These are phyloP conservation scores for Marmota flaviventris DNA, from an alignment of 2,113 vertebrate species.

Conservation along the genomic window DNA sequence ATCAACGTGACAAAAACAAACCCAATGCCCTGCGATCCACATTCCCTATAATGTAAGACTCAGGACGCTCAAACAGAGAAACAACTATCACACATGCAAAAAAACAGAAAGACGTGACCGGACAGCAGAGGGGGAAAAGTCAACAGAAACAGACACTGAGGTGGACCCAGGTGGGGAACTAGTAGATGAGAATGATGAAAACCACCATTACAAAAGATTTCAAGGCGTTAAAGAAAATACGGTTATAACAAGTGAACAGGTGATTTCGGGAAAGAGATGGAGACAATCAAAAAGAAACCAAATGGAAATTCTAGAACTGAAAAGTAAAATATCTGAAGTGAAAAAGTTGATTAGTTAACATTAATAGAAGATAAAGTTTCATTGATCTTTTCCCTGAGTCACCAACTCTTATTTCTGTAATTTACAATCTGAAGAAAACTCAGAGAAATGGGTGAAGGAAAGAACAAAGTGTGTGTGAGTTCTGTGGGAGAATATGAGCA, in stretches of 20 bases:
- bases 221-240: not conserved
- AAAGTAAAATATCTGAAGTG: not conserved
- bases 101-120: not conserved
- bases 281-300: not conserved
- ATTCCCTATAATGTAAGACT: not conserved
- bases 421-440: not conserved
- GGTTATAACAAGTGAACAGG: not conserved
- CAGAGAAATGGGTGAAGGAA: too few relatives aligned
- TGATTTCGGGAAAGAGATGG: not conserved
- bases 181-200: not conserved
- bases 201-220: not conserved
- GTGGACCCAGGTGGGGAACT: not conserved
- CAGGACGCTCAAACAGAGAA: not conserved
- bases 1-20: not conserved
- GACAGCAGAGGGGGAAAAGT: not conserved
- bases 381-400: not conserved
- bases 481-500: not conserved
- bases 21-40: not conserved
- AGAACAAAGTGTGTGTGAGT: too few relatives aligned
- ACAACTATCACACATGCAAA: not conserved
- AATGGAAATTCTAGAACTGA: not conserved
- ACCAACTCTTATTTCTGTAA: not conserved
- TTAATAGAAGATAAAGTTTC: not conserved
- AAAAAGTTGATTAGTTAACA: not conserved
- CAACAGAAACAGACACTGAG: not conserved